Evolutionary conservation across 1,140 invertebrate species (phyloP).

Genomic region (Drosophila prosaltans): DNA sequence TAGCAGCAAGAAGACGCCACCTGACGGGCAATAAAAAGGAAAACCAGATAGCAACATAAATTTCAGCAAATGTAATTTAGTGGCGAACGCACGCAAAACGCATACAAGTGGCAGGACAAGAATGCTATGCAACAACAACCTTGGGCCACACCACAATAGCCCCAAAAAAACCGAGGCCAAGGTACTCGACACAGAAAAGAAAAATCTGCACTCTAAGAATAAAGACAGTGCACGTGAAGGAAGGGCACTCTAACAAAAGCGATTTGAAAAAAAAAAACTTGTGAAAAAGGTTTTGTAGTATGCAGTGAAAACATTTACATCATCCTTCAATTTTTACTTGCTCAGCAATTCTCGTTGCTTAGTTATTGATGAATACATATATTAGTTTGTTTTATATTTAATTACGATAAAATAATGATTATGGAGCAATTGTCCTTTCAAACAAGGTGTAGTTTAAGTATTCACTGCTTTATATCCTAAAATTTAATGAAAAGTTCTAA

Average conservation of each 20-base stretch:
- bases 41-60: conserved; percentile 55
- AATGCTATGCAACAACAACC: conserved; percentile 46
- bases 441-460: too few relatives aligned
- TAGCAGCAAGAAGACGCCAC: conserved; percentile 93
- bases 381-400: too few relatives aligned
- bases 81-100: conserved; percentile 40
- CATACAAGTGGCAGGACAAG: conserved; percentile 51
- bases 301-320: too few relatives aligned
- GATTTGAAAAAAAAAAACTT: conserved; percentile 22
- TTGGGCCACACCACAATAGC: conserved; percentile 38
- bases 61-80: conserved; percentile 70
- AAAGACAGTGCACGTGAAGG: conserved; percentile 5
- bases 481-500: not conserved
- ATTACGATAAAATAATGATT: too few relatives aligned
- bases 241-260: conserved; percentile 17
- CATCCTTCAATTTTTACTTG: too few relatives aligned
- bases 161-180: conserved; percentile 32
- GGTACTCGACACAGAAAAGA: conserved; percentile 28
- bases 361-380: too few relatives aligned
- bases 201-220: not conserved
- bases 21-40: conserved; percentile 82
- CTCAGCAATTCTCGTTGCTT: too few relatives aligned
- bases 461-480: not conserved
- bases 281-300: too few relatives aligned
- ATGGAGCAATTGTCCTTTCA: too few relatives aligned